Conservation (phyloP, 2,888 invertebrate species). For the Drosophila dives region DNA sequence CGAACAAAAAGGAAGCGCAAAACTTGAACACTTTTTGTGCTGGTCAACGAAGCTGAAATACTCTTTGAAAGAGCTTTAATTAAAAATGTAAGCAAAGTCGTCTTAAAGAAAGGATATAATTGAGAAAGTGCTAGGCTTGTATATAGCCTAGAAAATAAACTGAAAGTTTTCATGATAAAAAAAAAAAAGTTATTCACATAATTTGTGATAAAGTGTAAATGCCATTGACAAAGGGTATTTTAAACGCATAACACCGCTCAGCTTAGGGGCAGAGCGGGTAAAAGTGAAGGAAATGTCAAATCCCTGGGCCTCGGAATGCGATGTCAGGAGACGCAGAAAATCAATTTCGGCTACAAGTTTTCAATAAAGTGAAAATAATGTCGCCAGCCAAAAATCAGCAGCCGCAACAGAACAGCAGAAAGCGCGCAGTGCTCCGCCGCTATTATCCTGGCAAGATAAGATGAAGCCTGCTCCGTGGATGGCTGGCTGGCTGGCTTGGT, state of each 20-base stretch:
- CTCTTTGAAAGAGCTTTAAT: constrained; percentile 1
- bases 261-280: constrained; percentile 29
- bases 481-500: constrained; percentile 25
- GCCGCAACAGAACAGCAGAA: constrained; percentile 30
- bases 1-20: constrained; percentile 29
- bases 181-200: neutral
- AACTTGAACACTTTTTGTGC: neutral
- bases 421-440: constrained; percentile 43
- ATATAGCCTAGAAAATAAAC: neutral
- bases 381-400: constrained; percentile 59
- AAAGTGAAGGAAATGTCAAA: constrained; percentile 71
- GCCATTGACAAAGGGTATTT: neutral
- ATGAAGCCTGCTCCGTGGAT: constrained; percentile 30
- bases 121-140: neutral
- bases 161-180: neutral
- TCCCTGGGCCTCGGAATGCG: constrained; percentile 69
- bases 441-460: constrained; percentile 63
- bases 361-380: constrained; percentile 81
- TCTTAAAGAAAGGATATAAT: neutral
- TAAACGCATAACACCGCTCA: neutral
- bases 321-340: constrained; percentile 72
- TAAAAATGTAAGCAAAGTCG: neutral
- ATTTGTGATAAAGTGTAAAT: neutral
- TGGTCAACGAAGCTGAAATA: constrained; percentile 10
- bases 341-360: constrained; percentile 79